These are phyloP conservation scores for Gymnoscopelus braueri DNA, from an alignment of 2,797 vertebrate species.

Conservation along the genomic window DNA sequence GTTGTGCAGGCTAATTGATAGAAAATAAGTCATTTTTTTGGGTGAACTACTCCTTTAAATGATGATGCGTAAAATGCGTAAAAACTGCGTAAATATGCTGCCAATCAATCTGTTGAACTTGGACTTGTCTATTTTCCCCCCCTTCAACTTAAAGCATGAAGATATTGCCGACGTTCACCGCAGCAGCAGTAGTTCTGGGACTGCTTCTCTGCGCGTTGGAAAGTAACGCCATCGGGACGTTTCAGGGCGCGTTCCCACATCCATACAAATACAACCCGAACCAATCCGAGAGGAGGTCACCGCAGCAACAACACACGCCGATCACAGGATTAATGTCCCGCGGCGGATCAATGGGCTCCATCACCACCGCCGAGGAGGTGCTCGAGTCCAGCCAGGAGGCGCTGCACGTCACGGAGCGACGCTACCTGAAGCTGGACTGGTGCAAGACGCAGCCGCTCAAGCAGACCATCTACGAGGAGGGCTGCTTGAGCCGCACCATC, in stretches of 20 bases:
- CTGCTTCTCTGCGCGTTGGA: slow-evolving; percentile 77
- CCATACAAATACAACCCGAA: slow-evolving; percentile 90
- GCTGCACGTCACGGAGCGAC: slow-evolving; percentile 92
- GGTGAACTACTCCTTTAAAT: too few relatives aligned
- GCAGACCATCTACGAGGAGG: slow-evolving; percentile 93
- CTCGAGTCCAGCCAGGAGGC: slow-evolving; percentile 96
- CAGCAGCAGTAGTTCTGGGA: slow-evolving; percentile 76
- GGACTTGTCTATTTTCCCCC: not conserved
- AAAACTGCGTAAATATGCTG: slow-evolving; percentile 51
- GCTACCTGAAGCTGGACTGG: slow-evolving; percentile 95
- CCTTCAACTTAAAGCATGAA: slow-evolving; percentile 53
- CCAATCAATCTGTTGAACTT: not conserved
- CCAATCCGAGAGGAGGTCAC: slow-evolving; percentile 79
- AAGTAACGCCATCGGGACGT: slow-evolving; percentile 76
- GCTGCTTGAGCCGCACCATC: slow-evolving; percentile 92
- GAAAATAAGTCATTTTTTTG: too few relatives aligned
- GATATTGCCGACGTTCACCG: slow-evolving; percentile 31
- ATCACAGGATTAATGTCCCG: slow-evolving; percentile 80
- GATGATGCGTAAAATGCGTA: slow-evolving; percentile 42
- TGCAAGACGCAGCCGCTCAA: slow-evolving; percentile 97
- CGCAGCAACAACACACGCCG: slow-evolving; percentile 77
- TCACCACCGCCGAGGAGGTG: slow-evolving; percentile 86
- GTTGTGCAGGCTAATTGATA: too few relatives aligned
- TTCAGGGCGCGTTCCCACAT: slow-evolving; percentile 88
- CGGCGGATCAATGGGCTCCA: slow-evolving; percentile 75